Base-by-base conservation (phyloP, 2,113 vertebrate genomes). In the Esox niger region DNA sequence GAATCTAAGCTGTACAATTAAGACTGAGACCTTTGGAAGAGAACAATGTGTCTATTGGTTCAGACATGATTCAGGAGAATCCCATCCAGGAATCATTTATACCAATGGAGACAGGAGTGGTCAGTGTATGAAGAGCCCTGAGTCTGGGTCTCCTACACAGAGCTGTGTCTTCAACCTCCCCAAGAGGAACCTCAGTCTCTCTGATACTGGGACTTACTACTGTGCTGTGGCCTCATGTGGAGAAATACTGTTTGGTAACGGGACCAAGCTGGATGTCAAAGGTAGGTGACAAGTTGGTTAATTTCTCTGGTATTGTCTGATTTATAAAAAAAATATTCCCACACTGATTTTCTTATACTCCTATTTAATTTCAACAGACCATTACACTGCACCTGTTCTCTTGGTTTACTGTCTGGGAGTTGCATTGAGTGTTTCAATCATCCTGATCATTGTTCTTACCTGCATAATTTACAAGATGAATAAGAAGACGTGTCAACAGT, bases 191-290 rank as follows among this genome's bases (percentile, higher is more conserved):
- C 54, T 56, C 25, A 3, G 11, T 11, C 54, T 56, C 54, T 56
- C 54, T 29, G 25, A 56, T 26, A 25, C 54, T 29, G 11, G 54
- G 25, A 56, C 25, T 25, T 56, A 27, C 54, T 27, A 56, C 54
- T 56, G 54, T 26, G 54, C 54, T 56, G 54, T 56, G 54, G 11
- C 25, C 54, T 29, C 54, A 21, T 54, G 11, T 56, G 54, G 54
- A 11, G 25, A 56, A 11, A 29, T 56, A 56, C 54, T 56, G 54
- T 56, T 56, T 56, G 25, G 54, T 9, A 56, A 56, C 25, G 54
- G 54, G 25, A 56, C 54, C 54, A 56, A 56, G 54, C 25, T 17
- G 25, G 54, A 29, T 11, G 27, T 56, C 15, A 1, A 52, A 23
- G n/a, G 1, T 52, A 52, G n/a, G 17, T 52, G 17, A 52, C 15